Conservation (phyloP, 2,113 vertebrate genomes). For the Mustelus asterias region DNA sequence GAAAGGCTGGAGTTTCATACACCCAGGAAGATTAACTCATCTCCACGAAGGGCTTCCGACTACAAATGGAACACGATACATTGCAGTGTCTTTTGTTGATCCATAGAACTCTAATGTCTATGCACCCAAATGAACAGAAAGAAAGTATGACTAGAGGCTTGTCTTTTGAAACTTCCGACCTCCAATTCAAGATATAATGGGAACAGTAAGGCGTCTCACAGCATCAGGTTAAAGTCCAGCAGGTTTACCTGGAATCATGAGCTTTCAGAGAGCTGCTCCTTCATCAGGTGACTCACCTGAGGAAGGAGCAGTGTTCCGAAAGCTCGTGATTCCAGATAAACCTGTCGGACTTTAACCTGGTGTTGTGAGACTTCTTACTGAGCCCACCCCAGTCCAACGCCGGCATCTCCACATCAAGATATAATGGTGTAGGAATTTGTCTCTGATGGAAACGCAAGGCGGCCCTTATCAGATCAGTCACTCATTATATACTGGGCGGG, state of each 20-base stretch:
- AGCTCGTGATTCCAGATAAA: no score
- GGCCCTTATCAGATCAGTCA: neutral
- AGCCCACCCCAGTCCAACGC: no score
- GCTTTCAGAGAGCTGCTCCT: no score
- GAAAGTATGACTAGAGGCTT: neutral
- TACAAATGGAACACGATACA: constrained; percentile 89
- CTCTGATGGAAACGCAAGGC: neutral
- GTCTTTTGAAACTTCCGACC: neutral
- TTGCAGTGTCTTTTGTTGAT: constrained; percentile 94
- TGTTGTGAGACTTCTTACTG: no score
- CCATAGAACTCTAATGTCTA: constrained; percentile 57
- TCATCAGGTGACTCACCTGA: no score
- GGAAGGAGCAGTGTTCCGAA: no score
- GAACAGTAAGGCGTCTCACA: no score
- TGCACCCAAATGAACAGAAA: neutral
- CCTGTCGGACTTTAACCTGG: no score
- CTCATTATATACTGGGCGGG: neutral
- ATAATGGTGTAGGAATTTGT: neutral
- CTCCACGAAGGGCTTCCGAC: constrained; percentile 95
- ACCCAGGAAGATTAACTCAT: constrained; percentile 91
- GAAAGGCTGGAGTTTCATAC: constrained; percentile 98
- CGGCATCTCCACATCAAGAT: neutral
- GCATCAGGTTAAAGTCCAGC: no score
- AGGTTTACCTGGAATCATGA: no score
- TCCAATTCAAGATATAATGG: neutral